A percentile compares a stretch with the other conserved stretches of the same genome.
Conservation (phyloP, 2,888 invertebrate genomes). For the Drosophila nr. perissopoda region DNA sequence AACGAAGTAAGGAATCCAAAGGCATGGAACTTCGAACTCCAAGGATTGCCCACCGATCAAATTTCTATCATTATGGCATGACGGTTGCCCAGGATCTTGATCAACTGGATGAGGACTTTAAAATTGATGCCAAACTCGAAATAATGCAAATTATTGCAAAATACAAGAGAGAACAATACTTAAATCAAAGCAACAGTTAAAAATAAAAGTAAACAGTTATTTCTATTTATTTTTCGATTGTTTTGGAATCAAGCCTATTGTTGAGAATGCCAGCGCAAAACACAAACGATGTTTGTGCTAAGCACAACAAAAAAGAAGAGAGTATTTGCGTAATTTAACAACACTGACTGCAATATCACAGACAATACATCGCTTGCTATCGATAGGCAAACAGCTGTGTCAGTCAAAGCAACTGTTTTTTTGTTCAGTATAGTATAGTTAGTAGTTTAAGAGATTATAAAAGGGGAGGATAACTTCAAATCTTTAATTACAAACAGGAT, state of each 20-base stretch:
- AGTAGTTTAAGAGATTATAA: slow-evolving; percentile 39
- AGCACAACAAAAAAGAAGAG: slow-evolving; percentile 50
- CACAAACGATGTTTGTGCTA: slow-evolving; percentile 16
- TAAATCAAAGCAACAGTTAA: slow-evolving; percentile 38
- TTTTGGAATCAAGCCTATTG: slow-evolving; percentile 7
- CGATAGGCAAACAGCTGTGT: slow-evolving; percentile 29
- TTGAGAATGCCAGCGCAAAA: slow-evolving; percentile 44
- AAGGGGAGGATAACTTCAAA: slow-evolving; percentile 28
- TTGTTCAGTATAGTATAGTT: slow-evolving; percentile 16
- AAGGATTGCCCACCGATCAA: slow-evolving; percentile 14
- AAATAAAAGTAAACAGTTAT: slow-evolving; percentile 8
- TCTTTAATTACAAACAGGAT: slow-evolving; percentile 6
- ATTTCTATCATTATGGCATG: slow-evolving; percentile 60
- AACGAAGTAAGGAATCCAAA: slow-evolving; percentile 20
- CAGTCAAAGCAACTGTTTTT: slow-evolving; percentile 28
- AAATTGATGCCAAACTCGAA: slow-evolving; percentile 56
- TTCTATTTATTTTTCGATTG: neutral
- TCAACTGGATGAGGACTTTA: slow-evolving; percentile 56
- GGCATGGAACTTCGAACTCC: slow-evolving; percentile 11
- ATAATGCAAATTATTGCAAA: slow-evolving; percentile 59
- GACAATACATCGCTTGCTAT: slow-evolving; percentile 14
- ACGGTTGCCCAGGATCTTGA: slow-evolving; percentile 55
- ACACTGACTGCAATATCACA: slow-evolving; percentile 25
- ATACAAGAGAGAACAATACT: slow-evolving; percentile 51
- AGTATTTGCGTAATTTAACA: slow-evolving; percentile 5